These are phyloP conservation scores for Phylloscopus whistleri DNA, from an alignment of 2,113 vertebrate genomes.

Conservation along the genomic window DNA sequence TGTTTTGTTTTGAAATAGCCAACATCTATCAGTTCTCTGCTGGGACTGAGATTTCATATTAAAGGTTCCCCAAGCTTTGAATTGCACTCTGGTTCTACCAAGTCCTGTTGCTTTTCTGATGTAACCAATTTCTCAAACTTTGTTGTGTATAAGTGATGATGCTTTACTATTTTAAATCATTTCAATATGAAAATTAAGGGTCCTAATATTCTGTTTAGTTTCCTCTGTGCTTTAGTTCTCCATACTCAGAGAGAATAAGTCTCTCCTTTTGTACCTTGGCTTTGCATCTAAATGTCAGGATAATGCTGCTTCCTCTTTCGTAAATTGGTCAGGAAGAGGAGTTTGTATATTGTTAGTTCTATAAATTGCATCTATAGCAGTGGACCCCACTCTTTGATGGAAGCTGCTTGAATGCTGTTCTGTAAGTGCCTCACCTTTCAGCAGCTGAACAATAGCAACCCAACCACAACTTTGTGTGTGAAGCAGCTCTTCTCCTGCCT, in stretches of 20 bases:
- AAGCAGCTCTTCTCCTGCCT: background rate
- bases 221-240: background rate
- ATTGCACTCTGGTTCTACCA: background rate
- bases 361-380: background rate
- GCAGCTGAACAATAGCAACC: background rate
- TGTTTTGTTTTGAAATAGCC: background rate
- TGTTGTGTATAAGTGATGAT: background rate
- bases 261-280: background rate
- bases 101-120: background rate
- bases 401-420: background rate
- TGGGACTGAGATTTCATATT: background rate
- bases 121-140: background rate
- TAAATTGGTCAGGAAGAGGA: constrained; percentile 1
- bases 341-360: background rate
- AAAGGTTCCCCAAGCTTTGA: background rate
- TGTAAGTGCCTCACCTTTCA: background rate
- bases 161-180: background rate
- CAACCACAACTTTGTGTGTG: background rate
- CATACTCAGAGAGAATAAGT: background rate
- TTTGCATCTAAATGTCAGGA: background rate
- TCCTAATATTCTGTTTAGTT: background rate
- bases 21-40: background rate
- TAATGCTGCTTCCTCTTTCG: background rate
- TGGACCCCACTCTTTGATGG: background rate
- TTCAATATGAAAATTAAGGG: background rate